A percentile compares a stretch with the other conserved stretches of the same genome.
These are phyloP conservation scores for Phrynocephalus forsythii DNA, from an alignment of 2,797 vertebrate species.

Conservation along the genomic window DNA sequence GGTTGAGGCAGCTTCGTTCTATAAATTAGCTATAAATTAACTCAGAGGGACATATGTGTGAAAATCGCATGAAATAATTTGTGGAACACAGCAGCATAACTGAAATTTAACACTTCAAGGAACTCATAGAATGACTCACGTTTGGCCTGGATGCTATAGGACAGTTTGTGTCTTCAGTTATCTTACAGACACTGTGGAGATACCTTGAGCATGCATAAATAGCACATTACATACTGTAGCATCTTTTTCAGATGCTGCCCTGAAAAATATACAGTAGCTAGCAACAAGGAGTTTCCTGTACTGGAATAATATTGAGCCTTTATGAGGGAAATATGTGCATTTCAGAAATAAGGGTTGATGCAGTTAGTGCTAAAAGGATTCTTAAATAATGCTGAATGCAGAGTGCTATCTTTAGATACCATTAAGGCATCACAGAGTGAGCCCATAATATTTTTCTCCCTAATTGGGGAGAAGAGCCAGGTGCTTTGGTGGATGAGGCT, in stretches of 20 bases:
- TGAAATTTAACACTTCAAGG: slow-evolving; percentile 17
- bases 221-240: not conserved
- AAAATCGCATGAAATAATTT: slow-evolving; percentile 45
- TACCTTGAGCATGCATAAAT: not conserved
- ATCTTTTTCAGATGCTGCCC: slow-evolving; percentile 25
- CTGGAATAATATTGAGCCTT: slow-evolving; percentile 50
- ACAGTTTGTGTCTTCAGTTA: not conserved
- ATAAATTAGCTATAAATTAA: not conserved
- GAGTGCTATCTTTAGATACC: slow-evolving; percentile 59
- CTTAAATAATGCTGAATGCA: slow-evolving; percentile 58
- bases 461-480: not conserved
- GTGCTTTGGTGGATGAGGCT: not conserved
- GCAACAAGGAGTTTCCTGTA: slow-evolving; percentile 48
- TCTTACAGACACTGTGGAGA: not conserved
- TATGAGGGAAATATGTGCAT: slow-evolving; percentile 59
- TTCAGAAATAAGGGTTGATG: slow-evolving; percentile 44
- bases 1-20: too few species aligned
- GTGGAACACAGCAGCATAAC: slow-evolving; percentile 59
- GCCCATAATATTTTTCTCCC: not conserved
- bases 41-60: slow-evolving; percentile 28
- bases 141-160: not conserved
- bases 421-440: slow-evolving; percentile 32
- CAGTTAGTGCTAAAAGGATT: slow-evolving; percentile 28
- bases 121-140: slow-evolving; percentile 19
- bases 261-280: slow-evolving; percentile 18